Conservation (phyloP, 2,113 vertebrate species). For the Carassius auratus region DNA sequence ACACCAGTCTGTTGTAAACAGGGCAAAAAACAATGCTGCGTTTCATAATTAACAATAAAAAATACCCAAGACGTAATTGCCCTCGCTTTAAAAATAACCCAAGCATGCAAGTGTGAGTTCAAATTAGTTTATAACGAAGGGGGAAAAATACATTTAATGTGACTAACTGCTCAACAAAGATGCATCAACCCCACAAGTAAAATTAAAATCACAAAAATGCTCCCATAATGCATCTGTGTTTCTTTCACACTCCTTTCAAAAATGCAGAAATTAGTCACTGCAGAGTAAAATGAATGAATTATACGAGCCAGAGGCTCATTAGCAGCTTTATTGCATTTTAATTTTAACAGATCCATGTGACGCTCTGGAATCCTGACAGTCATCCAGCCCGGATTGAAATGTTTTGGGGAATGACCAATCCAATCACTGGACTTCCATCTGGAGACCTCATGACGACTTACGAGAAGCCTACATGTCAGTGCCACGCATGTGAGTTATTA, state of each 20-base stretch:
- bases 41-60: conserved; percentile 29
- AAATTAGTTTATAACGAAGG: conserved; percentile 9
- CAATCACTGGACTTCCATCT: conserved; percentile 34
- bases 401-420: conserved; percentile 32
- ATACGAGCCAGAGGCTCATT: conserved; percentile 44
- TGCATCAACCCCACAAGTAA: background rate
- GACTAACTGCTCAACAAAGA: background rate
- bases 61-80: conserved; percentile 13
- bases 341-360: conserved; percentile 35
- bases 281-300: conserved; percentile 10
- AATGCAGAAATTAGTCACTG: conserved; percentile 16
- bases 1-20: conserved; percentile 42
- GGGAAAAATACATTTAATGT: background rate
- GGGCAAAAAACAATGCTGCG: conserved; percentile 36
- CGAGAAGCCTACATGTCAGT: conserved; percentile 46
- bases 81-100: conserved; percentile 13
- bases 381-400: conserved; percentile 21
- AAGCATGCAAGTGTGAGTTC: conserved; percentile 28
- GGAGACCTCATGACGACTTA: conserved; percentile 34
- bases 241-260: conserved; percentile 19
- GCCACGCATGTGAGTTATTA: conserved; percentile 48
- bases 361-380: conserved; percentile 30
- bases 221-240: conserved; percentile 30
- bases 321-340: conserved; percentile 52
- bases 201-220: conserved; percentile 9